Evolutionary conservation across 1,140 invertebrate genomes (phyloP).

Genomic region (Saccostrea cuccullata): DNA sequence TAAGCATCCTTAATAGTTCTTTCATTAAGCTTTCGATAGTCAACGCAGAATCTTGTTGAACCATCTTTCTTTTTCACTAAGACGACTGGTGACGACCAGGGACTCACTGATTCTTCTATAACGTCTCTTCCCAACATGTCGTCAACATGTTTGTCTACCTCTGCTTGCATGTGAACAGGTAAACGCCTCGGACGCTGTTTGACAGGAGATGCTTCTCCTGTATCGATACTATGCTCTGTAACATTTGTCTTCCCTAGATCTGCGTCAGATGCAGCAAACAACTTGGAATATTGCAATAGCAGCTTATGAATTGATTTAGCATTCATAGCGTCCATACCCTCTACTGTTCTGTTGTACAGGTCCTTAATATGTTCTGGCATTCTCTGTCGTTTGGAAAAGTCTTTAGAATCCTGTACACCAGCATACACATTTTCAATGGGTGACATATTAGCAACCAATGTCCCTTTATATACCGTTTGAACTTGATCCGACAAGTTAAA

Average conservation of each 20-base stretch:
- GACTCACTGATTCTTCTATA: conserved; percentile 55
- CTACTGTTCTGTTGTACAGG: conserved; percentile 12
- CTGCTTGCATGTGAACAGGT: conserved; percentile 25
- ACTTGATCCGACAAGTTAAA: too few relatives aligned
- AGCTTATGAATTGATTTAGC: conserved; percentile 22
- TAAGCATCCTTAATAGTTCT: conserved; percentile 50
- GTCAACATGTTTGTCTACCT: conserved; percentile 42
- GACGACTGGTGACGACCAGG: conserved; percentile 56
- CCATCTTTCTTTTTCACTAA: conserved; percentile 50
- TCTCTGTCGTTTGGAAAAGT: background rate
- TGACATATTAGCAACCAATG: conserved; percentile 7
- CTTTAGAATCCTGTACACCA: background rate
- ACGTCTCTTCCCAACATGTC: conserved; percentile 53
- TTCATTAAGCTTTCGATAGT: conserved; percentile 40
- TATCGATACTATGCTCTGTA: conserved; percentile 55
- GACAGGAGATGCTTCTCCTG: conserved; percentile 49
- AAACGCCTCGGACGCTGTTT: conserved; percentile 46
- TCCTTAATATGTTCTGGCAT: conserved; percentile 46
- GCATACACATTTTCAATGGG: background rate
- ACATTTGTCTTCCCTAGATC: conserved; percentile 55
- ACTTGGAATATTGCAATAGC: conserved; percentile 3
- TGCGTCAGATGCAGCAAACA: conserved; percentile 33
- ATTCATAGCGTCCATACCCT: background rate
- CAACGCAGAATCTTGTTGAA: conserved; percentile 43
- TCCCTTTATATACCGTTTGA: too few relatives aligned